Base-by-base conservation (phyloP, 1,140 invertebrate species). In the Conopomorpha cramerella region DNA sequence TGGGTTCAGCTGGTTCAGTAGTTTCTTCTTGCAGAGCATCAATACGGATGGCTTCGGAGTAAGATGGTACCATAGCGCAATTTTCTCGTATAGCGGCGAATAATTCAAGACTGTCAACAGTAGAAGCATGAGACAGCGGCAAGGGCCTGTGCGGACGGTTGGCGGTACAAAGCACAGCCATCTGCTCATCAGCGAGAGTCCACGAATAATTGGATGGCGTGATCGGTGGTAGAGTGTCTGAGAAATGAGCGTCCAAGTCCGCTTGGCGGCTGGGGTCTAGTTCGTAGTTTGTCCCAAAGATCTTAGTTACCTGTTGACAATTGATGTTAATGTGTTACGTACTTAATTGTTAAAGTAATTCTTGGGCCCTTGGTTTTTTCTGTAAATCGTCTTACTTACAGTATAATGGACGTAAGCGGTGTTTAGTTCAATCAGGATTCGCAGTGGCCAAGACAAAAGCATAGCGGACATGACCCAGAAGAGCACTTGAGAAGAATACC, bases 401-500 rank as follows among this genome's bases (percentile, higher is more conserved):
- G 84, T 84, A 63, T 90, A 92, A 63, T 92, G 86, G 16, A 90
- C 85, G 54, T 92, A 88, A 15, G 90, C 89, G 8, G 91, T 93
- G 61, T 92, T 91, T 72, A 87, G 91, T 56, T 93, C 90, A 42
- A 92, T 88, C 16, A 92, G 78, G 34, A 93, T 83, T 27, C 91
- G 74, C 30, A 93, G 77, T 15, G 91, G 92, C 92, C 92, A 95
- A 8, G 89, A 92, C 2, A 93, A 80, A 12, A 93, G 73, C n/a
- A 91, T 70, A 43, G 86, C 82, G 30, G 86, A 91, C 8, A 84
- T 77, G 10, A 85, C 77, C 88, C 91, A 93, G 72, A 91, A 93
- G 26, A 86, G 81, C 32, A 81, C 67, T 37, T 81, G 81, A 36
- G 82, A 84, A 48, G 83, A 70, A 71, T 83, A 62, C 82, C 83